Base-by-base conservation (phyloP, 2,113 vertebrate genomes). In the Etia nguti region DNA sequence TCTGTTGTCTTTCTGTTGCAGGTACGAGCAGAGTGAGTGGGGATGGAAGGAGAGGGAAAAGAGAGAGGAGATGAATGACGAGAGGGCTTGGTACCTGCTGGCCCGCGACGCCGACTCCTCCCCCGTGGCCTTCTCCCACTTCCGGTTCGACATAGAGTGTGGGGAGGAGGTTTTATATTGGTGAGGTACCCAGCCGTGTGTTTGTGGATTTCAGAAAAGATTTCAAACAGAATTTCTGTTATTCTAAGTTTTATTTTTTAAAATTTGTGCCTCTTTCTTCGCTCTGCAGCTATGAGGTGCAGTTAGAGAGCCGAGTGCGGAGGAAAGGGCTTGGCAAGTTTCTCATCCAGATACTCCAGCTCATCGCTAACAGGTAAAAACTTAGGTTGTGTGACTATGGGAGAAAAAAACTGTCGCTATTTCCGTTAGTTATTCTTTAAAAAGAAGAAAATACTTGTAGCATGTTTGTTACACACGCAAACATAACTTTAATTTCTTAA, bases 11-110 rank as follows among this genome's bases (percentile, higher is more conserved):
- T 15, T 73, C 0, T 34, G 12, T 54, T 31, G 7, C 70, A 99
- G 98, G 94, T 98, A 98, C 2, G 97, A 98, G 95, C 97, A 98
- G 89, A 99, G 98, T 2, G 97, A 98, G 86, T 98, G 98, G 98
- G 98, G 98, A 4, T 98, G 98, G 98, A 98, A 98, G 89, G 98
- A 99, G 86, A 94, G 97, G 36, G 98, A 98, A 92, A 99, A 99
- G 83, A 94, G 97, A 4, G 98, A 98, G 10, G 98, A 99, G 90
- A 97, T 99, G 97, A 97, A 96, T 1, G 98, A 98, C 0, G 98
- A 98, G 87, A 95, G 97, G 24, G 98, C 98, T 24, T 98, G 98
- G 98, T 99, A 98, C 93, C 97, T 99, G 10, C 94, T 98, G 15
- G 98, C 97, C 10, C 95, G 97, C 1, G 98, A 99, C 10, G 89